Percentiles rank a stretch among this genome's conserved stretches.
These are phyloP conservation scores for Microcebus griseorufus DNA, from an alignment of 2,113 vertebrate species.

Conservation along the genomic window DNA sequence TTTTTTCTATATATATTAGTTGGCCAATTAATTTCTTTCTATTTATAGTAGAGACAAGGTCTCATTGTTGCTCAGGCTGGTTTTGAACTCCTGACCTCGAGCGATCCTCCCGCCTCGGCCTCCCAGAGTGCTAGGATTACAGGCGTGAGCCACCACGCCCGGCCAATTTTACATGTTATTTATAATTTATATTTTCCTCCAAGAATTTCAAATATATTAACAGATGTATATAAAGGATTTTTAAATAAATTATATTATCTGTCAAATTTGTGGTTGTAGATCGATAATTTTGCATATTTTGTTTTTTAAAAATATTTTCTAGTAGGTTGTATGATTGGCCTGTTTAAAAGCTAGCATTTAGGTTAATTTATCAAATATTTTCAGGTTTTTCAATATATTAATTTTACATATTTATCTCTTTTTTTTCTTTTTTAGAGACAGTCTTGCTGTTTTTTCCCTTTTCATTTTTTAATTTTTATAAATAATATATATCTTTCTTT, in stretches of 20 bases:
- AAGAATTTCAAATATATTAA: constrained; percentile 5
- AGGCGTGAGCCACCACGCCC: too few species aligned
- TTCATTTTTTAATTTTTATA: too few species aligned
- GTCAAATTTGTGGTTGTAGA: background rate
- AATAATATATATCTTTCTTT: too few species aligned
- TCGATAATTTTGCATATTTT: background rate
- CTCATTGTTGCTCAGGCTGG: too few species aligned
- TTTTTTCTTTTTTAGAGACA: background rate
- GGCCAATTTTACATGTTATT: background rate
- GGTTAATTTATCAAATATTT: constrained; percentile 39
- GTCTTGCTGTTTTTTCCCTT: too few species aligned
- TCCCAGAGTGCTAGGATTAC: too few species aligned
- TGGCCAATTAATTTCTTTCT: too few species aligned
- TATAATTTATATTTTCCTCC: background rate
- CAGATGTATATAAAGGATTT: background rate
- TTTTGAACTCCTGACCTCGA: too few species aligned
- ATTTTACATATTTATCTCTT: background rate
- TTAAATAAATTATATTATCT: background rate
- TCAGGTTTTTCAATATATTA: background rate
- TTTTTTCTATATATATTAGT: too few species aligned
- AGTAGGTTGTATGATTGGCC: background rate
- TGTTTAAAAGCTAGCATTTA: background rate
- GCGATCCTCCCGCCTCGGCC: too few species aligned
- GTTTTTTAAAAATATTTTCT: background rate
- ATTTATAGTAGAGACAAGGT: too few species aligned